These are phyloP conservation scores for Endotricha flammealis DNA, from an alignment of 2,888 invertebrate species.

Conservation along the genomic window DNA sequence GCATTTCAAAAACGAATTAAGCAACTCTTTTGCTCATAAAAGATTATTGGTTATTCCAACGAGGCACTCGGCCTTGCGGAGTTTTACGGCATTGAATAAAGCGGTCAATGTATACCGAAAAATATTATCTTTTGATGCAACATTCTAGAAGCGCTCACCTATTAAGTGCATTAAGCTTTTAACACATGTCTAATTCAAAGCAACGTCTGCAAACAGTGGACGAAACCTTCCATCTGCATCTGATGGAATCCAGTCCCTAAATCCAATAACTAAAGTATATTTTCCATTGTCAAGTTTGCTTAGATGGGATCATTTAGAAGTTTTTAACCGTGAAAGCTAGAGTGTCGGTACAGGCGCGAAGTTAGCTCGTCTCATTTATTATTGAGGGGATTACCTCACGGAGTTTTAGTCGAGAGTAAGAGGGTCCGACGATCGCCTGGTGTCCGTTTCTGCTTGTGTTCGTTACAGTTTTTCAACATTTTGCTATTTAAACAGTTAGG, in stretches of 20 bases:
- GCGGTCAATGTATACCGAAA: constrained; percentile 30
- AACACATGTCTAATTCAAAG: constrained; percentile 71
- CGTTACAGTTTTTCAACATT: constrained; percentile 1
- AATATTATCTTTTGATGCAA: constrained; percentile 35
- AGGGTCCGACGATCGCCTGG: constrained; percentile 18
- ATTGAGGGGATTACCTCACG: constrained; percentile 64
- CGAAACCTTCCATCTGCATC: constrained; percentile 25
- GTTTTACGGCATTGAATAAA: too few species aligned
- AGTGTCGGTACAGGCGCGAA: constrained; percentile 65
- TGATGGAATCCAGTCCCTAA: constrained; percentile 22
- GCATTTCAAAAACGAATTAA: too few species aligned
- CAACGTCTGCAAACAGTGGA: constrained; percentile 32
- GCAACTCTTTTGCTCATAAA: too few species aligned
- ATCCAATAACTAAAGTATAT: constrained; percentile 20
- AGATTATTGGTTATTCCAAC: too few species aligned
- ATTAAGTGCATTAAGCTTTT: constrained; percentile 72
- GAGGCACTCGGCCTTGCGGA: too few species aligned
- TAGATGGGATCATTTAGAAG: constrained; percentile 47
- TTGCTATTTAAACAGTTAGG: not conserved
- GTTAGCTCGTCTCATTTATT: constrained; percentile 74
- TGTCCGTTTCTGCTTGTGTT: not conserved
- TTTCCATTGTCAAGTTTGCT: constrained; percentile 23
- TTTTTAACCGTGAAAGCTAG: constrained; percentile 49
- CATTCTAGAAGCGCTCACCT: constrained; percentile 45
- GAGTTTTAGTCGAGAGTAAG: constrained; percentile 32